phyloP scores from a whole-genome alignment of 2,113 vertebrate genomes.

The Elachura formosa region DNA sequence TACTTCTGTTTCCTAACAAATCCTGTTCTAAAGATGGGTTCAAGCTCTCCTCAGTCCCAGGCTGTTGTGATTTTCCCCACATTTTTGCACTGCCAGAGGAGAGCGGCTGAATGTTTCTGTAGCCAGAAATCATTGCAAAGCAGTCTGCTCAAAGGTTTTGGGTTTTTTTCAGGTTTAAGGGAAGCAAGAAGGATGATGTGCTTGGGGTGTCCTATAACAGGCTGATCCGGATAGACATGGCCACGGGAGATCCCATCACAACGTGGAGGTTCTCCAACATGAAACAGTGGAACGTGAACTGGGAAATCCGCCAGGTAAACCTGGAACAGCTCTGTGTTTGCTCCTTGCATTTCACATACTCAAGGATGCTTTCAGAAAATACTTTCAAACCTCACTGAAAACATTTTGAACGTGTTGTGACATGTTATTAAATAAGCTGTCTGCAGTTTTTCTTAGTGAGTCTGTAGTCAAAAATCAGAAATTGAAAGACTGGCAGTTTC shows the following conservation, averaged over 20 bases:
- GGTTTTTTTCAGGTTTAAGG: slow-evolving; percentile 82
- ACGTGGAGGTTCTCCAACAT: slow-evolving; percentile 96
- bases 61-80: not conserved
- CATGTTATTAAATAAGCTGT: not conserved
- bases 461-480: not conserved
- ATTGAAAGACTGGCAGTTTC: not conserved
- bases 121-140: not conserved
- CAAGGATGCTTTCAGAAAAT: not conserved
- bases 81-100: not conserved
- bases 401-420: not conserved
- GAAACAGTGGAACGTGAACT: slow-evolving; percentile 99
- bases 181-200: slow-evolving; percentile 91
- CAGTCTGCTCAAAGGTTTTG: not conserved
- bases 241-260: slow-evolving; percentile 84
- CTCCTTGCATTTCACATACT: not conserved
- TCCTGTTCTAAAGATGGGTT: not conserved
- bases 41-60: not conserved
- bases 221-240: slow-evolving; percentile 89
- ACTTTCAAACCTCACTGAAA: not conserved
- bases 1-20: not conserved
- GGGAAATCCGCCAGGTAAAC: slow-evolving; percentile 94
- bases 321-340: not conserved
- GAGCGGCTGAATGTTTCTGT: not conserved
- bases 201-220: slow-evolving; percentile 96
- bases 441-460: not conserved